Percentiles rank a stretch among this genome's conserved stretches.
Conservation (phyloP, 2,888 invertebrate genomes). For the Leucozona laternaria region DNA sequence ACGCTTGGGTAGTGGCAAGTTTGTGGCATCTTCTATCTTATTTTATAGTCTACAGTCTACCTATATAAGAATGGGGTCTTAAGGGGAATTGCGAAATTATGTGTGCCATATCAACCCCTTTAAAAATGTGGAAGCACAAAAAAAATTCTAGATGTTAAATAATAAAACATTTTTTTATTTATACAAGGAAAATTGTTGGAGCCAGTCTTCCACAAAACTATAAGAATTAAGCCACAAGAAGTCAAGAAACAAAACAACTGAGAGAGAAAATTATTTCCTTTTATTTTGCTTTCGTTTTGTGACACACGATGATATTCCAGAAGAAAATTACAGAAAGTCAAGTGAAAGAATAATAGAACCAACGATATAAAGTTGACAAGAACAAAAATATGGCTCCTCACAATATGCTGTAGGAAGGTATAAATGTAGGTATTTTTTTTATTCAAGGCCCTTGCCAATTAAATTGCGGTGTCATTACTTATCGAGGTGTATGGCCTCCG, state of each 20-base stretch:
- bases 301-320: neutral
- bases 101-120: constrained; percentile 27
- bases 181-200: constrained; percentile 39
- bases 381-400: neutral
- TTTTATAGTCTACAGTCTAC: constrained; percentile 25
- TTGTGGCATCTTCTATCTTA: constrained; percentile 44
- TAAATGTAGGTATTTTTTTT: neutral
- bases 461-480: constrained; percentile 55
- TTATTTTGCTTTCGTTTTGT: constrained; percentile 9
- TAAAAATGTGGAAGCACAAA: neutral
- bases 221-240: neutral
- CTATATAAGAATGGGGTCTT: neutral
- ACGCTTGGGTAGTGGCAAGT: constrained; percentile 28
- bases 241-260: neutral
- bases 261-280: constrained; percentile 38
- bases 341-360: constrained; percentile 38
- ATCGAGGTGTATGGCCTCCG: constrained; percentile 2
- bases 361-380: constrained; percentile 20
- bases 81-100: constrained; percentile 7
- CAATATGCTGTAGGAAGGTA: neutral
- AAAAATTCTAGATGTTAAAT: constrained; percentile 56
- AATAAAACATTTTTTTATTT: constrained; percentile 70
- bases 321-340: constrained; percentile 58
- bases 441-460: constrained; percentile 42
- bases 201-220: neutral